Conservation (phyloP, 1,140 invertebrate species). For the Lysiphlebus fabarum region DNA sequence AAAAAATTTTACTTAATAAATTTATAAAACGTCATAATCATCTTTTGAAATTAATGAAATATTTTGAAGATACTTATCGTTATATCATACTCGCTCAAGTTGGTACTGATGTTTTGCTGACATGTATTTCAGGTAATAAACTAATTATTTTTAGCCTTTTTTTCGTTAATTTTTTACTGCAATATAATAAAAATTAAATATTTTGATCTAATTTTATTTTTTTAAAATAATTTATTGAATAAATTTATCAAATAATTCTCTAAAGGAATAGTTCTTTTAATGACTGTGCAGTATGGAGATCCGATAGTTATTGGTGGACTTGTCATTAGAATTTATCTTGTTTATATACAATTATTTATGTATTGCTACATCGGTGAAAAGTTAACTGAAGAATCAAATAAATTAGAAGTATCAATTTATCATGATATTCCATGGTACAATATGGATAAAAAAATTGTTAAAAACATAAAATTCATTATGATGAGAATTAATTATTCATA, state of each 20-base stretch:
- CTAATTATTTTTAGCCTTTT: no score
- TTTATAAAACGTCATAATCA: conserved; percentile 23
- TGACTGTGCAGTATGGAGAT: conserved; percentile 12
- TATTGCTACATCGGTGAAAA: conserved; percentile 24
- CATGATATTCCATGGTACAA: conserved; percentile 19
- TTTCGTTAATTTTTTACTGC: no score
- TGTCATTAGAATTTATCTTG: conserved; percentile 19
- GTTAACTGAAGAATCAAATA: conserved; percentile 5
- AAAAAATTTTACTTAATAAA: neutral
- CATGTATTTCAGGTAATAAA: conserved; percentile 24
- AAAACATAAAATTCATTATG: conserved; percentile 20
- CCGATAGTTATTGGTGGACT: neutral
- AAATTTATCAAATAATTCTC: no score
- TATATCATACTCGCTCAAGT: conserved; percentile 25
- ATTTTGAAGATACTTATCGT: conserved; percentile 23
- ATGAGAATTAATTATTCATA: conserved; percentile 18
- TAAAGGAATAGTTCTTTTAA: conserved; percentile 14
- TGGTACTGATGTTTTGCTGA: conserved; percentile 5
- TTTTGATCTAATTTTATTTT: neutral
- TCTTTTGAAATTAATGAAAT: conserved; percentile 13
- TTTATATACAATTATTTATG: conserved; percentile 23
- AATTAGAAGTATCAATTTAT: conserved; percentile 9
- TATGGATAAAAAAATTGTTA: conserved; percentile 13
- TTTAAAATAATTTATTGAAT: neutral
- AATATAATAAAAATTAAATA: neutral